Evolutionary conservation across 1,140 invertebrate genomes (phyloP).

Genomic region (Hylyphantes graminicola): DNA sequence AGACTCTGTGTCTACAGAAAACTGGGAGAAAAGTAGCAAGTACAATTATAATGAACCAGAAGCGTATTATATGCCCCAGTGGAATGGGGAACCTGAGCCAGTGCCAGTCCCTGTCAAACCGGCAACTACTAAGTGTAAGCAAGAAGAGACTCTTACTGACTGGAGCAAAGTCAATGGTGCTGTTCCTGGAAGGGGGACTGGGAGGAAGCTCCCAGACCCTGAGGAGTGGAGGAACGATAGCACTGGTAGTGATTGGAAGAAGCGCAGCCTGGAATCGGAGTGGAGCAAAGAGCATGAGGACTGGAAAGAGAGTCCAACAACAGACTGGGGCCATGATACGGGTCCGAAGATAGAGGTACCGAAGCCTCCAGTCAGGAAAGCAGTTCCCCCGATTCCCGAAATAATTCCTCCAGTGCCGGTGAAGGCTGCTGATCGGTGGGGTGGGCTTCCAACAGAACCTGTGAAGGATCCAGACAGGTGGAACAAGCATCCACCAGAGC

Average conservation of each 20-base stretch:
- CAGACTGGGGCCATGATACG: slow-evolving; percentile 1
- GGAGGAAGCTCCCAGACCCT: slow-evolving; percentile 7
- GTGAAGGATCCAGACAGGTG: slow-evolving; percentile 6
- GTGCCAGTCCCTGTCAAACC: background rate
- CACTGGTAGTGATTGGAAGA: slow-evolving; percentile 51
- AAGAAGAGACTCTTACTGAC: slow-evolving; percentile 19
- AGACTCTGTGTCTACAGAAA: slow-evolving; percentile 44
- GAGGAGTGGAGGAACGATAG: slow-evolving; percentile 48
- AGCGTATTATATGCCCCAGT: slow-evolving; percentile 31
- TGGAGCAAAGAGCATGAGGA: slow-evolving; percentile 47
- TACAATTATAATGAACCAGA: slow-evolving; percentile 32
- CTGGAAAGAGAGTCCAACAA: slow-evolving; percentile 36
- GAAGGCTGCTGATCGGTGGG: slow-evolving; percentile 21
- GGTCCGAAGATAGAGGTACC: background rate
- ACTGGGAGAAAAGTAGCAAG: slow-evolving; percentile 19
- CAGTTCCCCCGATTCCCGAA: background rate
- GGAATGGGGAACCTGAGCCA: slow-evolving; percentile 29
- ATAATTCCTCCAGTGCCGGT: background rate
- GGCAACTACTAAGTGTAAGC: slow-evolving; percentile 1
- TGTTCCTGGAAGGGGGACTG: background rate
- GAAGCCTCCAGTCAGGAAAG: background rate
- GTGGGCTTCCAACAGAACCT: background rate
- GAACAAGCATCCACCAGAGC: slow-evolving; percentile 8
- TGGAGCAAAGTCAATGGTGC: slow-evolving; percentile 50
- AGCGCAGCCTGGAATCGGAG: slow-evolving; percentile 35